phyloP scores from a whole-genome alignment of 2,113 vertebrate species.

The Psammodynastes pulverulentus region DNA sequence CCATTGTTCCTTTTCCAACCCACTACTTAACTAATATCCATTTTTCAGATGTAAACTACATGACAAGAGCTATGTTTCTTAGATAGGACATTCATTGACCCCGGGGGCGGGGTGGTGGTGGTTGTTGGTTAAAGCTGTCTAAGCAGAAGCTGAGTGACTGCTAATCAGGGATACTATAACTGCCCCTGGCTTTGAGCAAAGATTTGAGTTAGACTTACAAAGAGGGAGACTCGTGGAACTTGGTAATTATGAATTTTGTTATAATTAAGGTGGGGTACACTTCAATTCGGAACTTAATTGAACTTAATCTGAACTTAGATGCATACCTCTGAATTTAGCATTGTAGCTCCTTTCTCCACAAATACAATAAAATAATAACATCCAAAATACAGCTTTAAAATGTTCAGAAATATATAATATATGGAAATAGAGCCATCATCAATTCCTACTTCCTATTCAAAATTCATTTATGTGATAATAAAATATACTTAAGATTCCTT shows the following conservation, averaged over 20 bases:
- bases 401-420: neutral
- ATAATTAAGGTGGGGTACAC: neutral
- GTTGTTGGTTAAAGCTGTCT: neutral
- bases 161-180: neutral
- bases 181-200: neutral
- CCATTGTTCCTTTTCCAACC: neutral
- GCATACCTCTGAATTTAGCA: neutral
- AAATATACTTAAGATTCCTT: neutral
- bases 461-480: neutral
- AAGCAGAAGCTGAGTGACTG: neutral
- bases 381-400: neutral
- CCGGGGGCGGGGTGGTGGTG: too few relatives aligned
- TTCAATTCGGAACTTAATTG: neutral
- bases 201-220: neutral
- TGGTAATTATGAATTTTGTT: neutral
- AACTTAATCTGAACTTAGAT: neutral
- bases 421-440: neutral
- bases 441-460: neutral
- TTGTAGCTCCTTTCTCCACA: neutral
- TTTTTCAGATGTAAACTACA: neutral
- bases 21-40: neutral
- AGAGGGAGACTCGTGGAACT: neutral
- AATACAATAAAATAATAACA: neutral
- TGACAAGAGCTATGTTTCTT: neutral
- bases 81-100: neutral